Evolutionary conservation across 2,113 vertebrate species (phyloP).

Genomic region (Craseonycteris thonglongyai): DNA sequence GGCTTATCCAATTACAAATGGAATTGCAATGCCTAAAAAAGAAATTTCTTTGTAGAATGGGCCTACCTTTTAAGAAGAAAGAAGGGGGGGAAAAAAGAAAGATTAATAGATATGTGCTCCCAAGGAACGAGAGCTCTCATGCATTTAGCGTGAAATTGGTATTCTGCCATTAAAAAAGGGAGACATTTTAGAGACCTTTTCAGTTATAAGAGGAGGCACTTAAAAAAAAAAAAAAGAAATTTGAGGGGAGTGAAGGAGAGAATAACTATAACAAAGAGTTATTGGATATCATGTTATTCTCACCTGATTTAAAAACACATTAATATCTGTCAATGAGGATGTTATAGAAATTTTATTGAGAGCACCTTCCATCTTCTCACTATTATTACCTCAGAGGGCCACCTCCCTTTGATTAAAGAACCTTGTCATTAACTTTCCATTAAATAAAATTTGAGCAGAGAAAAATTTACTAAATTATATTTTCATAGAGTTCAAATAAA

Average conservation of each 20-base stretch:
- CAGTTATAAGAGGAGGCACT: not conserved
- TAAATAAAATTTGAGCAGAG: not conserved
- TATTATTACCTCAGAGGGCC: not conserved
- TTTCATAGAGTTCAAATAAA: not conserved
- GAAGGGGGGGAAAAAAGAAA: not conserved
- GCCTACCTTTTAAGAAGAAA: conserved; percentile 46
- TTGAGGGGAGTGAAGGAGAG: conserved; percentile 16
- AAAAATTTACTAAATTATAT: not conserved
- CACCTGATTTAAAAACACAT: conserved; percentile 4
- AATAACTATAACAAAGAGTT: conserved; percentile 23
- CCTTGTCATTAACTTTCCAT: not conserved
- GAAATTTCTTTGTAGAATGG: not conserved
- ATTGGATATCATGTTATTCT: conserved; percentile 4
- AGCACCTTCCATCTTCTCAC: not conserved
- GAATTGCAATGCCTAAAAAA: conserved; percentile 7
- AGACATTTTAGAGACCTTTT: conserved; percentile 64
- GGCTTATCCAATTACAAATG: conserved; percentile 24
- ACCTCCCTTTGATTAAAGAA: not conserved
- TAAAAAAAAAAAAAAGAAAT: conserved; percentile 24
- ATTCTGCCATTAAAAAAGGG: conserved; percentile 63
- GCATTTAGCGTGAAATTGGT: conserved; percentile 61
- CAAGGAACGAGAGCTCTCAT: conserved; percentile 46
- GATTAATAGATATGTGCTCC: conserved; percentile 47
- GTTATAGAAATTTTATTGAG: not conserved
- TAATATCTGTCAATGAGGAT: not conserved